These are phyloP conservation scores for Mionectes macconnelli DNA, from an alignment of 2,113 vertebrate species.

Conservation along the genomic window DNA sequence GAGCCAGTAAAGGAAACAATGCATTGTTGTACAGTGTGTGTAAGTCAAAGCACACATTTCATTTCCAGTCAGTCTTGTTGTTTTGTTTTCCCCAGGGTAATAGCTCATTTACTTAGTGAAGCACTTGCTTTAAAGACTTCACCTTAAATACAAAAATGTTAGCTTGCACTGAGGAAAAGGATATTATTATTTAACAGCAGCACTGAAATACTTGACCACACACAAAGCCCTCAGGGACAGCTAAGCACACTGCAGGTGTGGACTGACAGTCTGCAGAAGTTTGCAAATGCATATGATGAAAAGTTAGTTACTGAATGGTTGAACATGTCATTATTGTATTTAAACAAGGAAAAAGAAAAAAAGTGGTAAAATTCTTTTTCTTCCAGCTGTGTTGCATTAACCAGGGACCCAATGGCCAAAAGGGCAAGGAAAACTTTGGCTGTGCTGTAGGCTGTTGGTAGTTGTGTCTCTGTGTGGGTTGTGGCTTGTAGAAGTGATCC, in stretches of 20 bases:
- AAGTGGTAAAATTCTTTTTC: not conserved
- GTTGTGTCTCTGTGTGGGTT: accelerated
- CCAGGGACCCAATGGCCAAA: accelerated
- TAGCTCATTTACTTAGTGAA: not conserved
- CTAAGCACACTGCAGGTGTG: not conserved
- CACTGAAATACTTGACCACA: not conserved
- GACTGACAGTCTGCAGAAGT: not conserved
- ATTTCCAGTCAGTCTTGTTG: not conserved
- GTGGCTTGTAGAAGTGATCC: not conserved
- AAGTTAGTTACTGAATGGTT: not conserved
- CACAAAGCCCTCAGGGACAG: not conserved
- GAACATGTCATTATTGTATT: not conserved
- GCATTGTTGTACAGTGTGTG: too few relatives aligned
- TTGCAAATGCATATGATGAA: not conserved
- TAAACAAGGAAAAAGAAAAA: not conserved
- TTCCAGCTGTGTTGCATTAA: not conserved
- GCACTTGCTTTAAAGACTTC: not conserved
- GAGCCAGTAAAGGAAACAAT: not conserved
- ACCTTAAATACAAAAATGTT: not conserved
- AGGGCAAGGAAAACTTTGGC: too few relatives aligned
- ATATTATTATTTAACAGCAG: not conserved
- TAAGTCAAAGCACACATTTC: not conserved
- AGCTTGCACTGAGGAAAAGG: not conserved
- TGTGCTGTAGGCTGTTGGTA: not conserved
- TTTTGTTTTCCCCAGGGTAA: not conserved